Evolutionary conservation across 1,140 invertebrate species (phyloP).

Genomic region (Platyscapa corneri): DNA sequence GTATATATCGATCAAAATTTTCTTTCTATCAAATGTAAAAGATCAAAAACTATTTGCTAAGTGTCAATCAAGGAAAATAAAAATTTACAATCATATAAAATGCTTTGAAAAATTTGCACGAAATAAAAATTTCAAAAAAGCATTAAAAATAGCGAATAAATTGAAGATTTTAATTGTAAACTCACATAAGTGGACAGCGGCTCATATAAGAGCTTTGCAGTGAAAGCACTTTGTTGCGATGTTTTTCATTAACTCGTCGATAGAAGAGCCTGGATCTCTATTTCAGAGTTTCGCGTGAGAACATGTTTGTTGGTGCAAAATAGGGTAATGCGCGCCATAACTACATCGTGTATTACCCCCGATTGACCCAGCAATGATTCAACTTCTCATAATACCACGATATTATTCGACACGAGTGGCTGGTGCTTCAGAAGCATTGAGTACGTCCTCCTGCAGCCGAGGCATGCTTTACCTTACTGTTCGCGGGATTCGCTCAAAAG

Average conservation of each 20-base stretch:
- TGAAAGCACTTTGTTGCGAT: not conserved
- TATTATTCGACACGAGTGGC: not conserved
- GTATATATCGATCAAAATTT: too few species aligned
- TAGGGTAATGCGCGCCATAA: not conserved
- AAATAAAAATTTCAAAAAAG: not conserved
- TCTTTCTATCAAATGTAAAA: too few species aligned
- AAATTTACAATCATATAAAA: too few species aligned
- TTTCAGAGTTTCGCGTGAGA: not conserved
- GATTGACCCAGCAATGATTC: not conserved
- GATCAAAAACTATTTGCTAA: too few species aligned
- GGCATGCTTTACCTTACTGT: not conserved
- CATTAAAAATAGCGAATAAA: not conserved
- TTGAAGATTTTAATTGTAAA: slow-evolving; percentile 41
- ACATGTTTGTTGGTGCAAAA: not conserved
- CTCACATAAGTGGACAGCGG: slow-evolving; percentile 73
- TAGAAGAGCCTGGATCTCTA: not conserved
- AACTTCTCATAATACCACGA: not conserved
- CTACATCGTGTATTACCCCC: not conserved
- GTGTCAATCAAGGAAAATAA: too few species aligned
- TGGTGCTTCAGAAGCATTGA: not conserved
- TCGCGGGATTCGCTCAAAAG: not conserved
- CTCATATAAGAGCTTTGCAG: slow-evolving; percentile 62
- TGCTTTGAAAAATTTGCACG: not conserved
- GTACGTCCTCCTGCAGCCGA: not conserved
- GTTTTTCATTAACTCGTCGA: not conserved